Evolutionary conservation across 1,140 invertebrate species (phyloP).

Genomic region (Lordiphosa mommai): DNA sequence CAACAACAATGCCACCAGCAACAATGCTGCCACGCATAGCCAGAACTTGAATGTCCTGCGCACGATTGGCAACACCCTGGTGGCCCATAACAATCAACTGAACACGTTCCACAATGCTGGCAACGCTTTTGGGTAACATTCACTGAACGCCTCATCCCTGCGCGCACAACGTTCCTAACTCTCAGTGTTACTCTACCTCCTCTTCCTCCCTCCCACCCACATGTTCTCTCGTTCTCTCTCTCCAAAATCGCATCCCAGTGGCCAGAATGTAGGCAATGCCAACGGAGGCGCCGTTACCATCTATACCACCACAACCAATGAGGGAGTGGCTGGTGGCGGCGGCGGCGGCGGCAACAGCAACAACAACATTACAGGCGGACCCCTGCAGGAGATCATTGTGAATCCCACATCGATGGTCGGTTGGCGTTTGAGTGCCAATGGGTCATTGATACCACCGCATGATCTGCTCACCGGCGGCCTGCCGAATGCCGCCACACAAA

Average conservation of each 20-base stretch:
- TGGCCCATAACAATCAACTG: constrained; percentile 72
- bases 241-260: constrained; percentile 30
- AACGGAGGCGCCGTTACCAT: constrained; percentile 70
- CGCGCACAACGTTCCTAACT: constrained; percentile 58
- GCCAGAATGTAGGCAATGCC: constrained; percentile 62
- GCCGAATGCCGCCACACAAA: constrained; percentile 73
- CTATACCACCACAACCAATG: constrained; percentile 75
- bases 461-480: constrained; percentile 68
- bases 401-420: constrained; percentile 79
- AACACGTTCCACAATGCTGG: constrained; percentile 74
- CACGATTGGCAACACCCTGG: constrained; percentile 77
- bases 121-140: constrained; percentile 78
- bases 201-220: not conserved
- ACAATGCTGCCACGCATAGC: constrained; percentile 40
- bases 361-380: constrained; percentile 59
- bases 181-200: constrained; percentile 62
- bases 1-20: constrained; percentile 33
- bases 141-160: constrained; percentile 39
- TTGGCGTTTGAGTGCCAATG: constrained; percentile 77
- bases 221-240: constrained; percentile 51
- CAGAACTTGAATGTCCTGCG: constrained; percentile 77
- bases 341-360: constrained; percentile 20
- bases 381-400: constrained; percentile 77
- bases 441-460: constrained; percentile 76
- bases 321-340: constrained; percentile 47